Evolutionary conservation across 2,888 invertebrate genomes (phyloP).

Genomic region (Anodontia alba): DNA sequence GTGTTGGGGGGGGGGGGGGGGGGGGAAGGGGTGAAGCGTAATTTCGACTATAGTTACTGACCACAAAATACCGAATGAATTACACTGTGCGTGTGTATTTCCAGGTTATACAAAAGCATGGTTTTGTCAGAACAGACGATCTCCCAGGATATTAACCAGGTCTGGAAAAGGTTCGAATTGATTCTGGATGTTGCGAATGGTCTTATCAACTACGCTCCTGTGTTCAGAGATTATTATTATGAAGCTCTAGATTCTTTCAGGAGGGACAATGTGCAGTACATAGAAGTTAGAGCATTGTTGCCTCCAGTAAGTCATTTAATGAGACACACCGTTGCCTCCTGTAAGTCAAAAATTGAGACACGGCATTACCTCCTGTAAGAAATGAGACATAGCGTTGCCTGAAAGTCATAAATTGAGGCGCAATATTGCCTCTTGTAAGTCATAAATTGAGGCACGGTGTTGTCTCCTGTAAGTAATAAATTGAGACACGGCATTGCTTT

Average conservation of each 20-base stretch:
- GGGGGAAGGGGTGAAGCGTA: too few species aligned
- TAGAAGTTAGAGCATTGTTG: slow-evolving; percentile 77
- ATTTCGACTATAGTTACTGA: too few species aligned
- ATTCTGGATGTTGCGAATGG: slow-evolving; percentile 69
- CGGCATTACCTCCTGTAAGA: background rate
- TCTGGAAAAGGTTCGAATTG: slow-evolving; percentile 75
- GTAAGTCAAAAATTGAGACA: background rate
- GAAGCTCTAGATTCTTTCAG: slow-evolving; percentile 73
- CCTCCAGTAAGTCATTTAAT: slow-evolving; percentile 69
- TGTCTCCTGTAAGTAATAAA: too few species aligned
- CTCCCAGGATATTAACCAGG: slow-evolving; percentile 66
- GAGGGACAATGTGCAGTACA: slow-evolving; percentile 81
- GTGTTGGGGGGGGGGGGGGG: too few species aligned
- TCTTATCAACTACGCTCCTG: slow-evolving; percentile 75
- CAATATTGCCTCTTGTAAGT: too few species aligned
- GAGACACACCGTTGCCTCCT: too few species aligned
- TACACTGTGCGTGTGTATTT: too few species aligned
- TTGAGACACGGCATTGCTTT: too few species aligned
- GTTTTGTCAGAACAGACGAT: slow-evolving; percentile 61
- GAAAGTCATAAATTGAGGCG: background rate
- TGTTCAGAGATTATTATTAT: slow-evolving; percentile 76
- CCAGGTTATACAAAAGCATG: slow-evolving; percentile 75
- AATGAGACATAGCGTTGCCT: background rate
- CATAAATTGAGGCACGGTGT: too few species aligned
- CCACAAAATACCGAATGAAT: too few species aligned